Percentiles rank a stretch among this genome's conserved stretches.
These are phyloP conservation scores for Alloplasta piceator DNA, from an alignment of 2,888 invertebrate species.

Conservation along the genomic window DNA sequence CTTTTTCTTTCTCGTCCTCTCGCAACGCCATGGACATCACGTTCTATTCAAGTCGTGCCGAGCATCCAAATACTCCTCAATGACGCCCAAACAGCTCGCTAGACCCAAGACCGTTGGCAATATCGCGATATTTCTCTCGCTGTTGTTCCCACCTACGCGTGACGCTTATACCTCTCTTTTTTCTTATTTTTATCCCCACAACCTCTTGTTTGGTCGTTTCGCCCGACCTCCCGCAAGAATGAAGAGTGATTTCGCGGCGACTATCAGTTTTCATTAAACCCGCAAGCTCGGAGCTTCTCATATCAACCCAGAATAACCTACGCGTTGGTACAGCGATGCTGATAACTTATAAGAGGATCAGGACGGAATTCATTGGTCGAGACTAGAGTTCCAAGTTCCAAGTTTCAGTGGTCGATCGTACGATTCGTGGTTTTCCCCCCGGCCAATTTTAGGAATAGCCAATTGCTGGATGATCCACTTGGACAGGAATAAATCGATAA, in stretches of 20 bases:
- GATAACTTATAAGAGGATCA: too few relatives aligned
- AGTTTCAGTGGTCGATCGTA: too few relatives aligned
- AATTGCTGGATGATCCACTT: not conserved
- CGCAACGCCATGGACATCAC: constrained; percentile 68
- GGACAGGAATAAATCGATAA: constrained; percentile 7
- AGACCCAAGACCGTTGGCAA: constrained; percentile 56
- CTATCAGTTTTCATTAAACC: constrained; percentile 69
- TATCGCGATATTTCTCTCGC: constrained; percentile 39
- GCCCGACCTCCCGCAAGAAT: constrained; percentile 28
- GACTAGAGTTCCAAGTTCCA: not conserved
- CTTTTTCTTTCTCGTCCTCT: constrained; percentile 18
- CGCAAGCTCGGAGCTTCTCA: constrained; percentile 47
- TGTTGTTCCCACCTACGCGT: not conserved
- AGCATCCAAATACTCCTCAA: constrained; percentile 71
- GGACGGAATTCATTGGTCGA: not conserved
- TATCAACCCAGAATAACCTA: not conserved
- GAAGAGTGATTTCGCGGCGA: constrained; percentile 67
- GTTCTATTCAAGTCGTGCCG: constrained; percentile 74
- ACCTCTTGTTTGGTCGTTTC: constrained; percentile 13
- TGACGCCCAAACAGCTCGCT: constrained; percentile 21
- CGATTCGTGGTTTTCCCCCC: constrained; percentile 7
- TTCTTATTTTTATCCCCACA: not conserved
- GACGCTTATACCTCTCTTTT: constrained; percentile 20
- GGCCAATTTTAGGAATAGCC: not conserved
- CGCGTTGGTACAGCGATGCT: too few relatives aligned